These are phyloP conservation scores for Euphydryas editha DNA, from an alignment of 2,888 invertebrate species.

Conservation along the genomic window DNA sequence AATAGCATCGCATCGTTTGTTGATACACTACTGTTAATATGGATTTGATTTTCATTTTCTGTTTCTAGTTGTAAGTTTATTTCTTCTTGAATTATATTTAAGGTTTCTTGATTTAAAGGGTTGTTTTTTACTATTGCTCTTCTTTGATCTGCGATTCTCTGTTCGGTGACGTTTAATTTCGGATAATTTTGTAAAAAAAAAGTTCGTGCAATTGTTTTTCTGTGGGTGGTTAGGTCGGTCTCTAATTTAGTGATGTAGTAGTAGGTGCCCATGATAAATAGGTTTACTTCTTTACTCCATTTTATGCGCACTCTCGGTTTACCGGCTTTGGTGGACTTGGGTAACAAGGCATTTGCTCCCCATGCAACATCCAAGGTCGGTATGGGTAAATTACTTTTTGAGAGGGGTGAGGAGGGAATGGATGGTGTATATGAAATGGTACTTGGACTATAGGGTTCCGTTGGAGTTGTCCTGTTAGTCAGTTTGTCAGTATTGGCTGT, in stretches of 20 bases:
- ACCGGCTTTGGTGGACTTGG: conserved; percentile 39
- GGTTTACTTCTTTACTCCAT: conserved; percentile 15
- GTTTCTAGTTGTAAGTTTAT: neutral
- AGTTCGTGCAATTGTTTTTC: conserved; percentile 17
- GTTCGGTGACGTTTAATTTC: neutral
- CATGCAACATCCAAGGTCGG: neutral
- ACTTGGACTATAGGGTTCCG: neutral
- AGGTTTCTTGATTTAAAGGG: neutral
- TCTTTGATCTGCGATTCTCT: neutral
- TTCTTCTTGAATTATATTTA: neutral
- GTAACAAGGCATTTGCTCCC: neutral
- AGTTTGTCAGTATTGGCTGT: neutral
- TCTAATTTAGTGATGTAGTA: conserved; percentile 25
- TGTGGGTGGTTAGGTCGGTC: conserved; percentile 23
- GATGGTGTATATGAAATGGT: neutral
- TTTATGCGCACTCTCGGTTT: conserved; percentile 34
- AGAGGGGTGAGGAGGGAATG: neutral
- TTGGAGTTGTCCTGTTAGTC: neutral
- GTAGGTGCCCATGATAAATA: conserved; percentile 27
- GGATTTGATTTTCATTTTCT: neutral
- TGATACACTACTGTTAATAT: neutral
- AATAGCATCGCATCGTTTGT: neutral
- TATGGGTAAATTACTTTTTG: neutral
- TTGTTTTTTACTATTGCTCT: conserved; percentile 1
- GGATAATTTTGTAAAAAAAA: conserved; percentile 10